These are phyloP conservation scores for Synanthedon vespiformis DNA, from an alignment of 2,888 invertebrate genomes.

Conservation along the genomic window DNA sequence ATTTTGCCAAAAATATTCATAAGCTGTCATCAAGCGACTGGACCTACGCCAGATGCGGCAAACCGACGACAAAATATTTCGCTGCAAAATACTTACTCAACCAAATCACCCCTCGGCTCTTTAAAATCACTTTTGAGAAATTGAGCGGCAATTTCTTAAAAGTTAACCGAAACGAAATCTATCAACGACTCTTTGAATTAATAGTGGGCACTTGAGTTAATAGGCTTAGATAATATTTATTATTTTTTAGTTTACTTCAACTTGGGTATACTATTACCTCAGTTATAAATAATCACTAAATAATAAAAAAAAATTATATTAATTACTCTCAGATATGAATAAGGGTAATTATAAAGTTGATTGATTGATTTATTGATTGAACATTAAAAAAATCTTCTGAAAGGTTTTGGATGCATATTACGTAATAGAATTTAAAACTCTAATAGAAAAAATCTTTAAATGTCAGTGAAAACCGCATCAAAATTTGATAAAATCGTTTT, in stretches of 20 bases:
- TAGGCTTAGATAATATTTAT: slow-evolving; percentile 5
- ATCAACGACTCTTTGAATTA: background rate
- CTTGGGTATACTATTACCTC: background rate
- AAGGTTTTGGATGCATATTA: too few relatives aligned
- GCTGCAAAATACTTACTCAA: slow-evolving; percentile 62
- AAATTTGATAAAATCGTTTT: too few relatives aligned
- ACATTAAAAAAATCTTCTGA: too few relatives aligned
- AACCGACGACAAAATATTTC: slow-evolving; percentile 64
- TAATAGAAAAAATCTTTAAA: background rate
- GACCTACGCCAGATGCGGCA: slow-evolving; percentile 64
- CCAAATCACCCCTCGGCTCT: slow-evolving; percentile 53
- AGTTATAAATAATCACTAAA: background rate
- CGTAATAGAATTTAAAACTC: background rate
- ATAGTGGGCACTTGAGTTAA: too few relatives aligned
- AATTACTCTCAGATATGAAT: too few relatives aligned
- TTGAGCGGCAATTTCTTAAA: slow-evolving; percentile 42
- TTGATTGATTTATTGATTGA: too few relatives aligned
- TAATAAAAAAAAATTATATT: too few relatives aligned
- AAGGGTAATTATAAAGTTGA: too few relatives aligned
- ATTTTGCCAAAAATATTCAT: slow-evolving; percentile 69
- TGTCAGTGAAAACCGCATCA: too few relatives aligned
- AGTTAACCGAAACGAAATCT: slow-evolving; percentile 11
- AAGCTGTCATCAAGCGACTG: slow-evolving; percentile 69
- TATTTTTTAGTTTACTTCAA: slow-evolving; percentile 10
- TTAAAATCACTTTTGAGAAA: slow-evolving; percentile 60